Evolutionary conservation across 2,113 vertebrate species (phyloP).

Genomic region (Holacanthus passer): DNA sequence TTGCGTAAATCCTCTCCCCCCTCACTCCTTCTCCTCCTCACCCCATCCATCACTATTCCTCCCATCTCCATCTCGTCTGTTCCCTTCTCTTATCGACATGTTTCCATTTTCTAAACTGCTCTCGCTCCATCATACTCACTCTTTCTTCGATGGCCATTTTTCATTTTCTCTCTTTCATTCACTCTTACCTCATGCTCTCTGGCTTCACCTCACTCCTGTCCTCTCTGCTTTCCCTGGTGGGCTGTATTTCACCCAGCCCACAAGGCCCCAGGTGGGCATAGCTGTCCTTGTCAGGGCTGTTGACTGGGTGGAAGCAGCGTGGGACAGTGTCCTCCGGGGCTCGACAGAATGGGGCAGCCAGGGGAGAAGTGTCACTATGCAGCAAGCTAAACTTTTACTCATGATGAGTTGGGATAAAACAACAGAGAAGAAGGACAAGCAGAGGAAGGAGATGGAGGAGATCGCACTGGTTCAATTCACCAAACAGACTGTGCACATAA

Average conservation of each 20-base stretch:
- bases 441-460: slow-evolving; percentile 41
- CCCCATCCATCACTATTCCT: slow-evolving; percentile 83
- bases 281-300: slow-evolving; percentile 77
- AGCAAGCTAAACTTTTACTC: slow-evolving; percentile 66
- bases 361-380: slow-evolving; percentile 53
- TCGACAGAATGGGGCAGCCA: slow-evolving; percentile 44
- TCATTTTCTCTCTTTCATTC: slow-evolving; percentile 76
- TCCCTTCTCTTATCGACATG: slow-evolving; percentile 83
- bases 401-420: slow-evolving; percentile 30
- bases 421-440: slow-evolving; percentile 36
- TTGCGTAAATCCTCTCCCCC: slow-evolving; percentile 63
- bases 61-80: slow-evolving; percentile 80
- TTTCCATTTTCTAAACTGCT: slow-evolving; percentile 85
- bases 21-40: slow-evolving; percentile 62
- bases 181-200: slow-evolving; percentile 49
- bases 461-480: slow-evolving; percentile 39
- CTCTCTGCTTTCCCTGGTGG: slow-evolving; percentile 58
- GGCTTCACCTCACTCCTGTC: slow-evolving; percentile 62
- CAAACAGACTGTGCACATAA: slow-evolving; percentile 39
- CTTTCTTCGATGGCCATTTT: slow-evolving; percentile 72
- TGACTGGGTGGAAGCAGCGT: slow-evolving; percentile 65
- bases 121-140: slow-evolving; percentile 84
- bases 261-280: slow-evolving; percentile 65
- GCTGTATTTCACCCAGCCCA: slow-evolving; percentile 63
- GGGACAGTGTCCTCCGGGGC: slow-evolving; percentile 63